Evolutionary conservation across 2,113 vertebrate species (phyloP), one percentile per base, ranked within the genome.

Genomic region (Apistogramma diplotaenia): DNA sequence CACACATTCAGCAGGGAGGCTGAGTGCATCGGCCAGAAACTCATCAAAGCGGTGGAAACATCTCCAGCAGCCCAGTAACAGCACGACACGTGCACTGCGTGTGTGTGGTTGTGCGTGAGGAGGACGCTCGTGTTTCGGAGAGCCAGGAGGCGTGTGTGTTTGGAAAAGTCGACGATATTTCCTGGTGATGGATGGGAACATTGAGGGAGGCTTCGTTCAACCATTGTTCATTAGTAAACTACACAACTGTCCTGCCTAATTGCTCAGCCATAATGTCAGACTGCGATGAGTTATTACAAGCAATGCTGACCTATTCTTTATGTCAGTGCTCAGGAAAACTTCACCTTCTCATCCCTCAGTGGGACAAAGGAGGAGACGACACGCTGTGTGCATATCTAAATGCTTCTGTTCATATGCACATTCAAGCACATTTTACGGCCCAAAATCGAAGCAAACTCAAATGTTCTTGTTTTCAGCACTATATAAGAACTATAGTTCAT

Each of bases 11-110:
- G 93, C 91, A 46, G 91, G 92, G 92, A 94, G 88, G 82, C 89
- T 88, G 81, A 84, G 92, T 87, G 84, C 78, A 82, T 46, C 65
- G 79, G 90, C 92, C 91, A 92, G 91, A 90, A 93, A 93, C 90
- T 93, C 91, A 93, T 94, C 93, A 93, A 89, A 91, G 71, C 35
- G 58, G 67, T 86, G 89, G 91, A 94, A 91, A 91, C 90, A 90
- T 87, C 93, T 93, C 93, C 91, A 93, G 84, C 89, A 89, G 84
- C 84, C 84, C 86, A 81, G 87, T 83, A 92, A 82, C 89, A 91
- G 91, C 89, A 91, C 84, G 89, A 49, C 16, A 56, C 25, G 59
- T 71, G 87, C 51, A 76, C 78, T 19, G 37, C 5, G 43, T 78
- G 62, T 35, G 78, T 67, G 65, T 76, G 78, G 60, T 53, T 76